Conservation (phyloP, 2,113 vertebrate genomes). For the Falcunculus frontatus region DNA sequence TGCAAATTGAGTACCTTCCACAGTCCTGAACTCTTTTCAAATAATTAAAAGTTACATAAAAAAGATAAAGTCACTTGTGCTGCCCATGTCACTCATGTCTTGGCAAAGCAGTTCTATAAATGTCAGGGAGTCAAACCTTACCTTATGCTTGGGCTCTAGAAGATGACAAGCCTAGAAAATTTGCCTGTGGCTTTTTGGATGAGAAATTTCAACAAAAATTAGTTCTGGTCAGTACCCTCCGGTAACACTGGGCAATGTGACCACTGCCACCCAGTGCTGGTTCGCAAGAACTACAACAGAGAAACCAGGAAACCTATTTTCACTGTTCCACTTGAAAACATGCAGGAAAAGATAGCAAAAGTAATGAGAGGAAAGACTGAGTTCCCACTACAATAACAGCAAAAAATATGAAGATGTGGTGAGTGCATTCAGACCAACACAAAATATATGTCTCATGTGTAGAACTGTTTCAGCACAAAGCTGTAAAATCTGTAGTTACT, state of each 20-base stretch:
- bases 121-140: neutral
- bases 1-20: neutral
- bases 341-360: neutral
- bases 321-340: neutral
- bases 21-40: neutral
- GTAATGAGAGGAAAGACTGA: neutral
- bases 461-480: neutral
- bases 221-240: neutral
- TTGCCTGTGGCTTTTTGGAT: neutral
- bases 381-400: neutral
- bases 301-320: neutral
- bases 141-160: neutral
- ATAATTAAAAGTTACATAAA: neutral
- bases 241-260: neutral
- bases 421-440: neutral
- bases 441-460: neutral
- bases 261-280: neutral
- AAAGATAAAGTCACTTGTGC: neutral
- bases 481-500: neutral
- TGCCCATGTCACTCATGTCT: neutral
- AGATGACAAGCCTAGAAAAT: neutral
- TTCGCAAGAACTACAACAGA: neutral
- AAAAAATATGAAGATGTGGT: neutral
- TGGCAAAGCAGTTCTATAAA: neutral
- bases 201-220: neutral